These are phyloP conservation scores for Dendroctonus ponderosae DNA, from an alignment of 1,140 invertebrate species.

Conservation along the genomic window DNA sequence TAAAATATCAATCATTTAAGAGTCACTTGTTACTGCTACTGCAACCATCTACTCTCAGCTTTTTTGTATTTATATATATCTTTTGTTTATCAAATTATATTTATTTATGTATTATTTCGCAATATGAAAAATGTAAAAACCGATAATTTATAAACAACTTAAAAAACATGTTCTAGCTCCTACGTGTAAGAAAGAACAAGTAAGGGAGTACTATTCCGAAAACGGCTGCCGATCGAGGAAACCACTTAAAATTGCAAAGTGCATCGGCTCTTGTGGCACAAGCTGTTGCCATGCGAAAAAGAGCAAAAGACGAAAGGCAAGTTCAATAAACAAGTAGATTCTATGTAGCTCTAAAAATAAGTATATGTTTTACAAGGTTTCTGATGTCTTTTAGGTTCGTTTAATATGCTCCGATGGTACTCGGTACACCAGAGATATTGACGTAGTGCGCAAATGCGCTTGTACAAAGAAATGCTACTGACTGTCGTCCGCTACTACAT, in stretches of 20 bases:
- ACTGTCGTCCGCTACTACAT: slow-evolving; percentile 52
- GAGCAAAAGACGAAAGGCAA: slow-evolving; percentile 88
- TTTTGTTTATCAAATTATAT: not conserved
- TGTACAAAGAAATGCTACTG: slow-evolving; percentile 82
- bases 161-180: slow-evolving; percentile 59
- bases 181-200: slow-evolving; percentile 85
- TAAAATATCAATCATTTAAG: too few relatives aligned
- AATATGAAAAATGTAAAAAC: not conserved
- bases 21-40: too few relatives aligned
- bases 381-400: slow-evolving; percentile 61
- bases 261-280: slow-evolving; percentile 62
- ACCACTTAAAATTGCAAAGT: slow-evolving; percentile 85
- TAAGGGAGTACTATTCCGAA: slow-evolving; percentile 85
- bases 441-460: slow-evolving; percentile 92
- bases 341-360: too few relatives aligned
- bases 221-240: slow-evolving; percentile 85
- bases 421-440: slow-evolving; percentile 91
- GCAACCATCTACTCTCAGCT: too few relatives aligned
- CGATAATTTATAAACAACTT: not conserved
- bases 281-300: slow-evolving; percentile 79
- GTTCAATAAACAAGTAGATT: too few relatives aligned
- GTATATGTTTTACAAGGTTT: not conserved
- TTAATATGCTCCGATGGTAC: slow-evolving; percentile 90
- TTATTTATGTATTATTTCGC: not conserved
- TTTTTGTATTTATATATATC: too few relatives aligned